Evolutionary conservation across 2,113 vertebrate genomes (phyloP).

Genomic region (Abramis brama): DNA sequence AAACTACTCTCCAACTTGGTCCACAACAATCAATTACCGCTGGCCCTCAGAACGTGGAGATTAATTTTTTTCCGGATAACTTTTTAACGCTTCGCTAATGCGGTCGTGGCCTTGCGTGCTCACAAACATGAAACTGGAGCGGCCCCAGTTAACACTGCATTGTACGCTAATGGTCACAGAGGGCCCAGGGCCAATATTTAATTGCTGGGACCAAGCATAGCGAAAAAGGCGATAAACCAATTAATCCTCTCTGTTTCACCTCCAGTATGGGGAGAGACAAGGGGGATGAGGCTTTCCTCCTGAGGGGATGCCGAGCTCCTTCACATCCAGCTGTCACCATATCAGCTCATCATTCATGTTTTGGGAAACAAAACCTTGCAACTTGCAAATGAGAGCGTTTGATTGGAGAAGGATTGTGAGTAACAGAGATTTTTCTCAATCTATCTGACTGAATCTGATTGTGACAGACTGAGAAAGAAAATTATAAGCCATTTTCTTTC

Average conservation of each 20-base stretch:
- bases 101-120: slow-evolving; percentile 17
- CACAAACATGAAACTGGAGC: slow-evolving; percentile 5
- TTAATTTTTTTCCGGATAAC: not conserved
- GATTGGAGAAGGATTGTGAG: not conserved
- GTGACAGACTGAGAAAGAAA: not conserved
- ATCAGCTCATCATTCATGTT: slow-evolving; percentile 34
- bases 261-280: slow-evolving; percentile 59
- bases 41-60: slow-evolving; percentile 7
- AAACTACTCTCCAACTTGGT: slow-evolving; percentile 24
- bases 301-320: slow-evolving; percentile 60
- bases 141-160: slow-evolving; percentile 32
- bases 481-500: too few relatives aligned
- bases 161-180: slow-evolving; percentile 63
- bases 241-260: slow-evolving; percentile 68
- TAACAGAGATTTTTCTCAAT: not conserved
- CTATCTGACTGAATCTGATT: not conserved
- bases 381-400: slow-evolving; percentile 19
- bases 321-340: slow-evolving; percentile 21
- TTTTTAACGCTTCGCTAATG: slow-evolving; percentile 8
- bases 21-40: slow-evolving; percentile 22
- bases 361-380: slow-evolving; percentile 25
- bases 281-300: slow-evolving; percentile 37
- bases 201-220: slow-evolving; percentile 72
- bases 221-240: slow-evolving; percentile 72
- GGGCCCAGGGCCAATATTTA: slow-evolving; percentile 73